A percentile compares a stretch with the other conserved stretches of the same genome.
These are phyloP conservation scores for Melanotaenia boesemani DNA, from an alignment of 2,797 vertebrate species.

Conservation along the genomic window DNA sequence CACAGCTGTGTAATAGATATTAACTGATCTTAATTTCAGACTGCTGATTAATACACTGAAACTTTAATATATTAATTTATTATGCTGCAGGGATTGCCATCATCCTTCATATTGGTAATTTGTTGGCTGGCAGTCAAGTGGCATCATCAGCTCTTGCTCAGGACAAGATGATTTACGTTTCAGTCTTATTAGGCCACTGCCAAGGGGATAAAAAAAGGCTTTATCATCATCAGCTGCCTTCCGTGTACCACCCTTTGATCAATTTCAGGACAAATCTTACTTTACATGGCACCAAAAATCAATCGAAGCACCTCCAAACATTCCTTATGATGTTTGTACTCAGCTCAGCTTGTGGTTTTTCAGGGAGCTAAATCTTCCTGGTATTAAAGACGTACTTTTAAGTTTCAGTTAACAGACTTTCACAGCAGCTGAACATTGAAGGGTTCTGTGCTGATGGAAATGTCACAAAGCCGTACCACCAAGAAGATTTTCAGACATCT, in stretches of 20 bases:
- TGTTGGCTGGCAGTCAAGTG: not conserved
- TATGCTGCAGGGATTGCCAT: not conserved
- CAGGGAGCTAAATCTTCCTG: not conserved
- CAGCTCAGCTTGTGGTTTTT: not conserved
- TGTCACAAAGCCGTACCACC: not conserved
- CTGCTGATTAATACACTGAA: conserved; percentile 9
- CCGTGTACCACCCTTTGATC: not conserved
- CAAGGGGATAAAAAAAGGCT: conserved; percentile 1
- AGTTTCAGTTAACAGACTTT: conserved; percentile 1
- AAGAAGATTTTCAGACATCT: conserved; percentile 1
- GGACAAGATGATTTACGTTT: conserved; percentile 11
- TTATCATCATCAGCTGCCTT: conserved; percentile 4
- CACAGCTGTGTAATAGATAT: not conserved
- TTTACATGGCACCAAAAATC: conserved; percentile 11
- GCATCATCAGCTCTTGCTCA: not conserved
- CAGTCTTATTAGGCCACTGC: not conserved
- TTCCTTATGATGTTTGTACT: conserved; percentile 1
- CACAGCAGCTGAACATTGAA: not conserved
- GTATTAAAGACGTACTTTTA: conserved; percentile 1
- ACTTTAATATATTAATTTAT: conserved; percentile 6
- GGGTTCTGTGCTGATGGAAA: conserved; percentile 1
- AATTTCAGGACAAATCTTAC: conserved; percentile 2
- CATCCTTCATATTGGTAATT: not conserved
- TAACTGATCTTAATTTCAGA: not conserved
- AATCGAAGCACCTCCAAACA: not conserved